A percentile compares a stretch with the other conserved stretches of the same genome.
phyloP scores from a whole-genome alignment of 92 coral and sea anemone genomes.

The Phymanthus crucifer region DNA sequence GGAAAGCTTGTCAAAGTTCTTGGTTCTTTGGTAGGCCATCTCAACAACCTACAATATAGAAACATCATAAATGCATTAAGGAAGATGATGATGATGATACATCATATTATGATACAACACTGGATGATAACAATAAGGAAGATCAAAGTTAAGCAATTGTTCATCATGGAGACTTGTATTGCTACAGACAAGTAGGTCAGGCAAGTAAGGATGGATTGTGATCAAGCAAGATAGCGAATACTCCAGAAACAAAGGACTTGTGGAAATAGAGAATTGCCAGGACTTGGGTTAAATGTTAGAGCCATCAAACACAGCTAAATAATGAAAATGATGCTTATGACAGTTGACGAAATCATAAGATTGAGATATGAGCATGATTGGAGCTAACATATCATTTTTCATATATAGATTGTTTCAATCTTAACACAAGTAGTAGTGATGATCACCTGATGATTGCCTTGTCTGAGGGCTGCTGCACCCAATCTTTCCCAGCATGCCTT shows the following conservation, averaged over 20 bases:
- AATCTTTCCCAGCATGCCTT: constrained; percentile 97
- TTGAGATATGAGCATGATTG: too few relatives aligned
- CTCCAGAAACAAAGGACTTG: neutral
- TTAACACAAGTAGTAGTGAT: neutral
- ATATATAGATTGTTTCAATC: neutral
- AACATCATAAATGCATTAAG: neutral
- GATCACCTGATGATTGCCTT: constrained; percentile 94
- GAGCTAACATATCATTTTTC: neutral
- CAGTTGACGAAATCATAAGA: neutral
- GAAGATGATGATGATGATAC: constrained; percentile 6
- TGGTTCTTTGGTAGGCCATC: constrained; percentile 98
- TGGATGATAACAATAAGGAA: too few relatives aligned
- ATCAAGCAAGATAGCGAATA: too few relatives aligned
- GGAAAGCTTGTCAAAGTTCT: constrained; percentile 96
- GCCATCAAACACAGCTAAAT: too few relatives aligned
- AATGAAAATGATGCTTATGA: neutral
- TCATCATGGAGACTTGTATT: constrained; percentile 19
- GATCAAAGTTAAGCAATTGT: neutral
- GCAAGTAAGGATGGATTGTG: constrained; percentile 17
- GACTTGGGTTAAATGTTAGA: too few relatives aligned
- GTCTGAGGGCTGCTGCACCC: constrained; percentile 90
- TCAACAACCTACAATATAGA: constrained; percentile 74
- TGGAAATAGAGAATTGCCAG: neutral
- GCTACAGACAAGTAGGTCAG: constrained; percentile 24
- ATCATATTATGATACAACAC: too few relatives aligned